These are phyloP conservation scores for Colletes gigas DNA, from an alignment of 1,140 invertebrate genomes.

Conservation along the genomic window DNA sequence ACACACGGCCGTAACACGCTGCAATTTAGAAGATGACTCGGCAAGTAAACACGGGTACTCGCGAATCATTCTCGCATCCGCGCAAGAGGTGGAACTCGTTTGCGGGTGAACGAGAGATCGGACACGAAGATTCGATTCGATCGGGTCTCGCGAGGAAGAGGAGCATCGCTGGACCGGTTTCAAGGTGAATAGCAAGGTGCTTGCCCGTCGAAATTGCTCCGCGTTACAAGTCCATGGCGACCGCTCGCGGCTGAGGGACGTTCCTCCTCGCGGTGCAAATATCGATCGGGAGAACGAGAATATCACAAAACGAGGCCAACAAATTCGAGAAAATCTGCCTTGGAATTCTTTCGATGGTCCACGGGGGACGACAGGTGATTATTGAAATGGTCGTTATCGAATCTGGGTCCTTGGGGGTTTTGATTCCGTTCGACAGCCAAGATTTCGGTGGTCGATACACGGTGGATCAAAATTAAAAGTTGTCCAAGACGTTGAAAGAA, in stretches of 20 bases:
- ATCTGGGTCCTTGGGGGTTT: not conserved
- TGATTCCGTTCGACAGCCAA: too few relatives aligned
- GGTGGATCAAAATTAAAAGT: too few relatives aligned
- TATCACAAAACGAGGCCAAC: slow-evolving; percentile 22
- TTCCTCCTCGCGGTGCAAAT: slow-evolving; percentile 16
- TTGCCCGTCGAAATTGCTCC: slow-evolving; percentile 56
- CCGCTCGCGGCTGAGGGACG: not conserved
- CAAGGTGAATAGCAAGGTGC: slow-evolving; percentile 66
- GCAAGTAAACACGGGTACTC: slow-evolving; percentile 63
- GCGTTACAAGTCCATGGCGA: slow-evolving; percentile 49
- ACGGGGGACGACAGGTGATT: not conserved
- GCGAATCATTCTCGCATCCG: slow-evolving; percentile 63
- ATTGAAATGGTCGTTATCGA: not conserved
- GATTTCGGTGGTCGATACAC: too few relatives aligned
- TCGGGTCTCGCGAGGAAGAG: slow-evolving; percentile 38
- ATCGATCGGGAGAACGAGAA: not conserved
- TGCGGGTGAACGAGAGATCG: slow-evolving; percentile 62
- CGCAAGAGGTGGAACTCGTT: slow-evolving; percentile 60
- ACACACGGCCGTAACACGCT: slow-evolving; percentile 61
- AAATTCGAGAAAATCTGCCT: not conserved
- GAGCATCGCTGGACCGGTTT: slow-evolving; percentile 60
- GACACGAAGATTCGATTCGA: slow-evolving; percentile 65
- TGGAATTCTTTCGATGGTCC: not conserved
- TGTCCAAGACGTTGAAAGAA: too few relatives aligned
- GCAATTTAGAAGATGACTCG: slow-evolving; percentile 67